Evolutionary conservation across 2,113 vertebrate species (phyloP).

Genomic region (Coptodon rendalli): DNA sequence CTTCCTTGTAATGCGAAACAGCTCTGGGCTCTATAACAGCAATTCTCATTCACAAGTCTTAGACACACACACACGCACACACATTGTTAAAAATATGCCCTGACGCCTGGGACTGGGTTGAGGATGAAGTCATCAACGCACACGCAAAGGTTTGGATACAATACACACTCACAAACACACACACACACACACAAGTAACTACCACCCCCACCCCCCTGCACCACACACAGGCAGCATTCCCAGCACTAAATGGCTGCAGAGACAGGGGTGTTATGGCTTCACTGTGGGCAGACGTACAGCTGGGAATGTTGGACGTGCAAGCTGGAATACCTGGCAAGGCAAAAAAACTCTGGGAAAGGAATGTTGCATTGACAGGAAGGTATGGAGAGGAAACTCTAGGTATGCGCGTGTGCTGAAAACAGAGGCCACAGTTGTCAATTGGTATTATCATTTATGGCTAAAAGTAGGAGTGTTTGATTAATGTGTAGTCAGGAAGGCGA

Average conservation of each 20-base stretch:
- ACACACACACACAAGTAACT: neutral
- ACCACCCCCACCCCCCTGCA: neutral
- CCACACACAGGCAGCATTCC: constrained; percentile 38
- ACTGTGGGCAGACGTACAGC: constrained; percentile 53
- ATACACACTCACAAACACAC: neutral
- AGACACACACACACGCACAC: neutral
- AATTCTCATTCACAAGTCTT: constrained; percentile 33
- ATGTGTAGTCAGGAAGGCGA: neutral
- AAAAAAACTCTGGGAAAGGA: constrained; percentile 34
- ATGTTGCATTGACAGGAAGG: constrained; percentile 52
- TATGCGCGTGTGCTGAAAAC: neutral
- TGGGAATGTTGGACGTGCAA: constrained; percentile 55
- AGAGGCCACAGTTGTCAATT: neutral
- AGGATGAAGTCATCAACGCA: constrained; percentile 61
- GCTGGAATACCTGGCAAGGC: constrained; percentile 50
- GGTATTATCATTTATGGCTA: neutral
- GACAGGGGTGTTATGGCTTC: constrained; percentile 59
- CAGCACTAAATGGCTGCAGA: constrained; percentile 27
- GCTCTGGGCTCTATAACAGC: constrained; percentile 18
- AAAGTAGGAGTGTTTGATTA: neutral
- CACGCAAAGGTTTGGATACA: neutral
- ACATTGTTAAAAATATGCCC: constrained; percentile 52
- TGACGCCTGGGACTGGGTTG: constrained; percentile 25
- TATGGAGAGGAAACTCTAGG: constrained; percentile 34
- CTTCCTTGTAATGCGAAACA: constrained; percentile 63